Evolutionary conservation across 2,888 invertebrate species (phyloP).

Genomic region (Lutraria lutraria): DNA sequence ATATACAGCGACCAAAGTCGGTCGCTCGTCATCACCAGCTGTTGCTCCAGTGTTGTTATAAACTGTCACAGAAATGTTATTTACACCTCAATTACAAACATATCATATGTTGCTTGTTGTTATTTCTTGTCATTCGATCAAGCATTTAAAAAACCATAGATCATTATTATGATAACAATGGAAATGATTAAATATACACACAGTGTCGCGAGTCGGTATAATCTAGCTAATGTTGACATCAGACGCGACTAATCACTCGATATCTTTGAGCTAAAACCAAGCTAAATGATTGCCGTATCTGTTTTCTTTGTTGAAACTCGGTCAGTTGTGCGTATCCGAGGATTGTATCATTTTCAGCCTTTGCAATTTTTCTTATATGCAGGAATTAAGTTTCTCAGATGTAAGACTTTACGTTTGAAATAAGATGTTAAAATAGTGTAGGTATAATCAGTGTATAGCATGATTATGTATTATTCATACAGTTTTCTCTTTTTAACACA

Average conservation of each 20-base stretch:
- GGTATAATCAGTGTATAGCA: too few relatives aligned
- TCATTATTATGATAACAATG: not conserved
- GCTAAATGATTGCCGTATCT: not conserved
- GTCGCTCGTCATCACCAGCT: not conserved
- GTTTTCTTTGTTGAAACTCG: not conserved
- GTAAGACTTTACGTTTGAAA: too few relatives aligned
- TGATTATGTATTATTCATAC: too few relatives aligned
- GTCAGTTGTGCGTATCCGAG: not conserved
- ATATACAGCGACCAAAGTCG: not conserved
- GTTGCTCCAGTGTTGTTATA: not conserved
- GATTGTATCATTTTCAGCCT: not conserved
- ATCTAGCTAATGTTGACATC: not conserved
- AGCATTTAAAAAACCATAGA: not conserved
- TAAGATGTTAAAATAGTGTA: too few relatives aligned
- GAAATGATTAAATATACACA: not conserved
- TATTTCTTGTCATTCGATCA: not conserved
- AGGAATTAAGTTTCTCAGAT: too few relatives aligned
- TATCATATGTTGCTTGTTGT: not conserved
- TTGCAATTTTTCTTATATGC: too few relatives aligned
- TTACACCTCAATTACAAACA: not conserved
- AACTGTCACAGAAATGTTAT: not conserved
- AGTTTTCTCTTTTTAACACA: too few relatives aligned
- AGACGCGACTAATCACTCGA: not conserved
- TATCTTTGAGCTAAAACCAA: too few relatives aligned
- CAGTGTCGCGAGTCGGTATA: not conserved